These are phyloP conservation scores for Odontamblyopus rebecca DNA, from an alignment of 2,797 vertebrate species.

Conservation along the genomic window DNA sequence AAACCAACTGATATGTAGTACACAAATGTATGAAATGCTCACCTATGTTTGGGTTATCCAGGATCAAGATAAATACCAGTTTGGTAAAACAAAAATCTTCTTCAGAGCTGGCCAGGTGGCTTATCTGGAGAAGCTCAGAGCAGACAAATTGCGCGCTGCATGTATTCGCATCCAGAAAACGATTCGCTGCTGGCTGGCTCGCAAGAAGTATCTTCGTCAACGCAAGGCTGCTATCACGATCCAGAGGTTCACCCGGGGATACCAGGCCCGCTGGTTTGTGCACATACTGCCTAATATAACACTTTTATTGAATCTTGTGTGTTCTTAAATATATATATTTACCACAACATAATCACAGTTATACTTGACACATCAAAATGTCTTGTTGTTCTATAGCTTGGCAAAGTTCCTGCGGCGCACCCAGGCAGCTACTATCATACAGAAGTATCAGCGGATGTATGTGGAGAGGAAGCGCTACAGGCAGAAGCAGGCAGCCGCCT, in stretches of 20 bases:
- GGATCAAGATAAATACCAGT: conserved; percentile 99
- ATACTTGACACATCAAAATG: background rate
- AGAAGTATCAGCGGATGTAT: conserved; percentile 94
- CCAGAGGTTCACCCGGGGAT: conserved; percentile 91
- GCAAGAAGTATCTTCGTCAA: conserved; percentile 94
- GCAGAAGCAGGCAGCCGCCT: conserved; percentile 81
- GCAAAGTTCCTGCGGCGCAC: conserved; percentile 90
- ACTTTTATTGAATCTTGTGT: background rate
- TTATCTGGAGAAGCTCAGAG: conserved; percentile 94
- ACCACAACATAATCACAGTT: background rate
- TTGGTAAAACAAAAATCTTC: conserved; percentile 99
- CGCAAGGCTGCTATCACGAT: conserved; percentile 87
- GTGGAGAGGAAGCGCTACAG: conserved; percentile 82
- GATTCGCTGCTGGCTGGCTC: conserved; percentile 92
- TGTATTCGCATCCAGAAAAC: conserved; percentile 99
- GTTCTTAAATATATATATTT: background rate
- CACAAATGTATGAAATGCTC: background rate
- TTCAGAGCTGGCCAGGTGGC: conserved; percentile 98
- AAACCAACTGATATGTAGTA: background rate
- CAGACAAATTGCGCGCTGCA: conserved; percentile 92
- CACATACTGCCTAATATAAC: background rate
- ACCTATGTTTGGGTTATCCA: conserved; percentile 42
- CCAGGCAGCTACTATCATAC: conserved; percentile 85
- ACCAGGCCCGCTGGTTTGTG: conserved; percentile 94
- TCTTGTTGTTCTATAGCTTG: conserved; percentile 72